Evolutionary conservation across 2,113 vertebrate species (phyloP), one percentile per base, ranked within the genome.

Genomic region (Leucopsar rothschildi): DNA sequence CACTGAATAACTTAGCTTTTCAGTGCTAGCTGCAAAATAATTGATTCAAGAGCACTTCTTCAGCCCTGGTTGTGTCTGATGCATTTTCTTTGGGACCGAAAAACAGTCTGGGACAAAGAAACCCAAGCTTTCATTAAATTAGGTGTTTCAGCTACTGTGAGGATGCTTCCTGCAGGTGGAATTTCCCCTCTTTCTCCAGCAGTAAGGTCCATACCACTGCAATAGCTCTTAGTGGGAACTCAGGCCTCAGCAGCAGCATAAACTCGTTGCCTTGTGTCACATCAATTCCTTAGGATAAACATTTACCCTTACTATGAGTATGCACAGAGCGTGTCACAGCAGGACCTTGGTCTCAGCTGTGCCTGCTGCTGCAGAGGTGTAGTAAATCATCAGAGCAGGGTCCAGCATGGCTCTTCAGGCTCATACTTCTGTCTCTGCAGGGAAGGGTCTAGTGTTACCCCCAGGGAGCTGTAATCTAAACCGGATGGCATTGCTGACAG

Each of bases 371-470:
- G 85, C 60, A 83, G 79, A 73, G 64, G 39, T 18, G 9, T 1
- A 66, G 37, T 83, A 92, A 90, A 96, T 93, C 72, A 88, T 60
- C 72, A 78, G 88, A 56, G 71, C 60, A n/a, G 71, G 55, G 71
- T 70, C 85, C 64, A 60, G 64, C 50, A 81, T 76, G 90, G 88
- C 82, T 93, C 82, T 78, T 71, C 0, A 11, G 72, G 76, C 72
- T 94, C 82, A 37, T 92, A 4, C 56, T 94, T 92, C 88, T 73
- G 2, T 50, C 76, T 93, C 93, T 69, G 80, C 77, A 73, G 57
- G 10, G n/a, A 70, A 49, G 37, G 81, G 72, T 93, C 72, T 96
- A 92, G 95, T 57, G 86, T 96, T 93, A 97, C 96, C 40, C 50
- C 69, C 0, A 0, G 65, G 61, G 93, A 96, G 82, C 88, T 82